Percentiles rank a stretch among this genome's conserved stretches.
These are phyloP conservation scores for Chiloscyllium punctatum DNA, from an alignment of 2,797 vertebrate species.

Conservation along the genomic window DNA sequence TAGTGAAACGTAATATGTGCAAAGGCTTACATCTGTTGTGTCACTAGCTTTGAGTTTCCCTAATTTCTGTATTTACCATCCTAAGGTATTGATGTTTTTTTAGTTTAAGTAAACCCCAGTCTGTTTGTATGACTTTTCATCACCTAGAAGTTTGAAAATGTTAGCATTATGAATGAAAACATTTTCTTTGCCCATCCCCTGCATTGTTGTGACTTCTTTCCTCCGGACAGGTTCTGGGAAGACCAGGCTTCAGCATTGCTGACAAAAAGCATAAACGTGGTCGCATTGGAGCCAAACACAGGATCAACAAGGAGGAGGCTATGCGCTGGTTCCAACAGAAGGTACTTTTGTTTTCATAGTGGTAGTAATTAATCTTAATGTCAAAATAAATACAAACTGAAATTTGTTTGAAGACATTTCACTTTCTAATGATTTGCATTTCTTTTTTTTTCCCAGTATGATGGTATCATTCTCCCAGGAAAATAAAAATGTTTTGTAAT, in stretches of 20 bases:
- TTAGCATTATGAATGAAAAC: no score
- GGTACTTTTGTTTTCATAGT: slow-evolving; percentile 53
- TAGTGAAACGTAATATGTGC: neutral
- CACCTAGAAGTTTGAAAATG: neutral
- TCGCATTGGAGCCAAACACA: slow-evolving; percentile 90
- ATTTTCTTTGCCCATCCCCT: neutral
- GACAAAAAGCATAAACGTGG: slow-evolving; percentile 94
- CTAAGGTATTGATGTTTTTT: neutral
- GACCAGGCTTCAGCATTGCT: slow-evolving; percentile 95
- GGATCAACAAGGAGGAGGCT: slow-evolving; percentile 95
- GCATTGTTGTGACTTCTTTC: slow-evolving; percentile 38
- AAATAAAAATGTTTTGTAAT: slow-evolving; percentile 74
- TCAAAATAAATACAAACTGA: neutral
- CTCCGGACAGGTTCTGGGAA: slow-evolving; percentile 79
- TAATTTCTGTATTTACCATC: neutral
- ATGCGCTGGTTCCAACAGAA: slow-evolving; percentile 99
- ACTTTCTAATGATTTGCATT: neutral
- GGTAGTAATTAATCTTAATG: neutral
- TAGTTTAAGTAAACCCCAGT: neutral
- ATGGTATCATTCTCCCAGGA: slow-evolving; percentile 96
- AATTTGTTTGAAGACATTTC: neutral
- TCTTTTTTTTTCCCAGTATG: slow-evolving; percentile 69
- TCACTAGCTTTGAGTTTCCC: neutral
- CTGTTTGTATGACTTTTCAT: neutral
- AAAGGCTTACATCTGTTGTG: neutral